Percentiles rank a stretch among this genome's conserved stretches.
Conservation (phyloP, 1,140 invertebrate species). For the Lasaia peninsularis region DNA sequence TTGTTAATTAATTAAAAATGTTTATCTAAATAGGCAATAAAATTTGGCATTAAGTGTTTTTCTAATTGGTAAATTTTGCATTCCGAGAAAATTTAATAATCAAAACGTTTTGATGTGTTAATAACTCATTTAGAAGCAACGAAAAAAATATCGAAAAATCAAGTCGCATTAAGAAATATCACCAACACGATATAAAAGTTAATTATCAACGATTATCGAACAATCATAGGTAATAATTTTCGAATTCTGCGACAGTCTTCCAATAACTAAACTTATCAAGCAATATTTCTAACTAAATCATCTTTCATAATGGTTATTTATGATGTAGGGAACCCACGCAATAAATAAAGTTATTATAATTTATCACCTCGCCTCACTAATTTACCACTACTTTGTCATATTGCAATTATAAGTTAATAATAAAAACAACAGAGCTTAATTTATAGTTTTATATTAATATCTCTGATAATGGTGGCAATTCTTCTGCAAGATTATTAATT, state of each 20-base stretch:
- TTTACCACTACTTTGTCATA: conserved; percentile 22
- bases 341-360: conserved; percentile 13
- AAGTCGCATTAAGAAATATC: neutral
- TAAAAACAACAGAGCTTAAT: conserved; percentile 17
- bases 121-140: conserved; percentile 1
- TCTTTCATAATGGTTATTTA: conserved; percentile 12
- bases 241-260: conserved; percentile 5
- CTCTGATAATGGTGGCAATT: conserved; percentile 7
- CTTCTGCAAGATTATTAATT: too few relatives aligned
- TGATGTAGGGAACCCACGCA: neutral
- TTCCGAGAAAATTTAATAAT: neutral
- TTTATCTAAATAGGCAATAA: neutral
- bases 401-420: conserved; percentile 17
- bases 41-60: neutral
- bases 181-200: conserved; percentile 3
- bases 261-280: conserved; percentile 2
- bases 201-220: conserved; percentile 2
- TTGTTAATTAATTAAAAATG: neutral
- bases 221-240: conserved; percentile 11
- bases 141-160: neutral
- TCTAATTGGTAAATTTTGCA: neutral
- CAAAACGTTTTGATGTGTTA: neutral
- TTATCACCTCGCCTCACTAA: conserved; percentile 16
- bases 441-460: conserved; percentile 21
- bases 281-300: conserved; percentile 9